Conservation (phyloP, 2,797 vertebrate species). For the Danio aesculapii region DNA sequence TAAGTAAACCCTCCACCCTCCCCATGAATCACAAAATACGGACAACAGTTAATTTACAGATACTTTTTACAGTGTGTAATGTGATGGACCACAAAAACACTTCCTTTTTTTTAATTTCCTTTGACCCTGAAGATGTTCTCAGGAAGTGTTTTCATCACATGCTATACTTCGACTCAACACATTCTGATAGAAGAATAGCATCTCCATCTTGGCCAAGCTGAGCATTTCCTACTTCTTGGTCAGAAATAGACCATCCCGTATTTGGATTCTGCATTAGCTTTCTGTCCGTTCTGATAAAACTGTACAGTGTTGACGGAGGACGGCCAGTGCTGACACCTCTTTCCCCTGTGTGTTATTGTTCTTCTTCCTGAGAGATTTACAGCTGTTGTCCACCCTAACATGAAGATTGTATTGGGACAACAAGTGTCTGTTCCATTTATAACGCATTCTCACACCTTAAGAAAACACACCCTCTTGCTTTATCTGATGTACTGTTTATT, state of each 20-base stretch:
- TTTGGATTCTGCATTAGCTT: conserved; percentile 63
- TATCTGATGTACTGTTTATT: no score
- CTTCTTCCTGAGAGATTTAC: conserved; percentile 74
- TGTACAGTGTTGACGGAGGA: conserved; percentile 55
- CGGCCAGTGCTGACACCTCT: conserved; percentile 64
- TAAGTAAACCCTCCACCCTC: no score
- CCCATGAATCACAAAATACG: no score
- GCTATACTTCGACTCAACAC: conserved; percentile 43
- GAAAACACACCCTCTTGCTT: neutral
- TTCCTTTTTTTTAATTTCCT: conserved; percentile 41
- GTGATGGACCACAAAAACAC: neutral
- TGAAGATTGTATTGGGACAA: neutral
- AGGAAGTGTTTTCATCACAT: conserved; percentile 55
- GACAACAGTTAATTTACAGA: no score
- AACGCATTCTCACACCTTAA: conserved; percentile 12
- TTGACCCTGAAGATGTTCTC: conserved; percentile 64
- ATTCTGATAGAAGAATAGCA: conserved; percentile 58
- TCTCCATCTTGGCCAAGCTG: conserved; percentile 42
- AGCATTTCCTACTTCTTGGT: conserved; percentile 58
- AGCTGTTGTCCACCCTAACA: conserved; percentile 58
- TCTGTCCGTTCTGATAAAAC: conserved; percentile 39
- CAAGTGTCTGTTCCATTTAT: conserved; percentile 8
- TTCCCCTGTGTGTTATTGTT: conserved; percentile 73
- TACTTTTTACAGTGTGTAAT: no score
- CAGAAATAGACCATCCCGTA: conserved; percentile 58